phyloP scores from a whole-genome alignment of 35 echinoderm and acorn worm genomes.

The Strongylocentrotus purpuratus region DNA sequence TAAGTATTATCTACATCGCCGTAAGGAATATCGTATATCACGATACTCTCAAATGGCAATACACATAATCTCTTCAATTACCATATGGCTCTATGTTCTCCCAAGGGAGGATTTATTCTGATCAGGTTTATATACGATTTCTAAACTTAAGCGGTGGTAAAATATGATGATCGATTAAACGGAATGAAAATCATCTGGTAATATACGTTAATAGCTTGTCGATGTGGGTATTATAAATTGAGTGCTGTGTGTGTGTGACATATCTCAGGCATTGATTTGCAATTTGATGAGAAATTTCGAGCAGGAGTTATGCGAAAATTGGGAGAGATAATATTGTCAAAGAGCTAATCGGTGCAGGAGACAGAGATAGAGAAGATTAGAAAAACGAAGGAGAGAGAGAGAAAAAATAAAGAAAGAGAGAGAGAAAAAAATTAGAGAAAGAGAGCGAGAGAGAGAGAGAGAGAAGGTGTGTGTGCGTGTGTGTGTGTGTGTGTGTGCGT shows the following conservation, averaged over 20 bases:
- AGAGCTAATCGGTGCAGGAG: background rate
- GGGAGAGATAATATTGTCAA: no score
- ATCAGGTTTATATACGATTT: background rate
- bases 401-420: background rate
- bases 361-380: background rate
- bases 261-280: background rate
- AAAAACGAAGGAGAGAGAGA: background rate
- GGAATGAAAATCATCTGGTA: background rate
- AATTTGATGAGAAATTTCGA: background rate
- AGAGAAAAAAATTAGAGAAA: no score
- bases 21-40: background rate
- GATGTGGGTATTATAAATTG: background rate
- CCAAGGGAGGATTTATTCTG: background rate
- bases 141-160: background rate
- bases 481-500: no score
- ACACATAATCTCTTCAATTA: background rate
- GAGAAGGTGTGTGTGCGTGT: no score
- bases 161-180: background rate
- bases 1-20: background rate
- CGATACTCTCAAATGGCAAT: background rate
- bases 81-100: background rate
- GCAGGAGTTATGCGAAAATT: background rate
- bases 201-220: background rate
- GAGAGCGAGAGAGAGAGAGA: no score
- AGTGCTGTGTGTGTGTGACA: background rate